These are phyloP conservation scores for Pachydiplax longipennis DNA, from an alignment of 2,888 invertebrate species.

Conservation along the genomic window DNA sequence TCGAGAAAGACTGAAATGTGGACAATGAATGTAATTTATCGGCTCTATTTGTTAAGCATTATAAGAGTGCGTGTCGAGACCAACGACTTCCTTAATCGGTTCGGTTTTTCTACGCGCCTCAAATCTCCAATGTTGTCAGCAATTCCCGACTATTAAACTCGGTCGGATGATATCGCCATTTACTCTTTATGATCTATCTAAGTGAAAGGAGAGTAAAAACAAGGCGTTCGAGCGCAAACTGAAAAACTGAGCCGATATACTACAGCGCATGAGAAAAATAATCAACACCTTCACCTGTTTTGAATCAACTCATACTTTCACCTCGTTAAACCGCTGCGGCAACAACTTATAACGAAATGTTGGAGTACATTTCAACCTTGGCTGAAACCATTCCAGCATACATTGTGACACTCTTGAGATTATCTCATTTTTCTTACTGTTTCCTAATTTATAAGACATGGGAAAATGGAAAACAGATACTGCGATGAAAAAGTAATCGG, in stretches of 20 bases:
- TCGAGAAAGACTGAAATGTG: background rate
- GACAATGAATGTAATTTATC: background rate
- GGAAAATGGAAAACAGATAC: too few relatives aligned
- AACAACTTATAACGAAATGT: too few relatives aligned
- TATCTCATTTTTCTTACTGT: too few relatives aligned
- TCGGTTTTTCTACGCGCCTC: background rate
- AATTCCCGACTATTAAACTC: background rate
- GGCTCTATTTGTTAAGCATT: background rate
- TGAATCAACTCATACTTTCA: background rate
- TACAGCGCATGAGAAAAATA: slow-evolving; percentile 13
- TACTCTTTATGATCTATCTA: background rate
- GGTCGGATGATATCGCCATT: background rate
- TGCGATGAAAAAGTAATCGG: too few relatives aligned
- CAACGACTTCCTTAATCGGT: background rate
- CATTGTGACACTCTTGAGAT: too few relatives aligned
- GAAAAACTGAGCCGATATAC: background rate
- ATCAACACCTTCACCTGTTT: background rate
- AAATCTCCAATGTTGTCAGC: background rate
- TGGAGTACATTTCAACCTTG: too few relatives aligned
- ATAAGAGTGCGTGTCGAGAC: background rate
- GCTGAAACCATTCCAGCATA: too few relatives aligned
- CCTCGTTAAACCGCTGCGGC: background rate
- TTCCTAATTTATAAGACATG: too few relatives aligned
- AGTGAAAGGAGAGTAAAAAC: background rate
- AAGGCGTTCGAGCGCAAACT: background rate